These are phyloP conservation scores for Sminthurinus aureus DNA, from an alignment of 2,888 invertebrate genomes.

Conservation along the genomic window DNA sequence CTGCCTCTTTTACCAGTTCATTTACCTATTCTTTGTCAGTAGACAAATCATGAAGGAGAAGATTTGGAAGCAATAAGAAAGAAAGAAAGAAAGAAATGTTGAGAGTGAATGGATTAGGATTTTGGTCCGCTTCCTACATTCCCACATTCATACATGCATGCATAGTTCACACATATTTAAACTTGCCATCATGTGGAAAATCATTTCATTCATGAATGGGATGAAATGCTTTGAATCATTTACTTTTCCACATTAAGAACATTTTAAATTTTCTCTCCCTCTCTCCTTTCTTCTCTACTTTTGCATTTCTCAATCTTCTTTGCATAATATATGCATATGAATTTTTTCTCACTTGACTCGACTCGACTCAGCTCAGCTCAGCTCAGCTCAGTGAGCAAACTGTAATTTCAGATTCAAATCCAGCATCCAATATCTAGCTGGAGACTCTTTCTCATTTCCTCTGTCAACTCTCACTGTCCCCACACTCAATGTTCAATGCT, in stretches of 20 bases:
- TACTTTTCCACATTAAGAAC: neutral
- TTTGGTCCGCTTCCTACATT: neutral
- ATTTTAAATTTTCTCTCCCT: neutral
- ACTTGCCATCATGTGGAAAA: neutral
- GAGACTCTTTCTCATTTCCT: too few relatives aligned
- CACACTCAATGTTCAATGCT: too few relatives aligned
- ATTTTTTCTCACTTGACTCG: too few relatives aligned
- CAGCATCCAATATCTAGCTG: too few relatives aligned
- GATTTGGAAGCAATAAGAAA: neutral
- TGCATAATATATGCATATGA: too few relatives aligned
- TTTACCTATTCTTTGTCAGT: too few relatives aligned
- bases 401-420: too few relatives aligned
- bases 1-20: too few relatives aligned
- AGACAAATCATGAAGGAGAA: neutral
- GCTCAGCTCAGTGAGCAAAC: too few relatives aligned
- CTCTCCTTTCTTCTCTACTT: neutral
- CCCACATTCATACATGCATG: too few relatives aligned
- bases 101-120: neutral
- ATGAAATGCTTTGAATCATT: neutral
- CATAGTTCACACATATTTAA: neutral
- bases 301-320: neutral
- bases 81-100: neutral
- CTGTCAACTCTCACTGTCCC: too few relatives aligned
- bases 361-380: too few relatives aligned
- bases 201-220: neutral